Base-by-base conservation (phyloP, 2,113 vertebrate genomes). In the Scopus umbretta region DNA sequence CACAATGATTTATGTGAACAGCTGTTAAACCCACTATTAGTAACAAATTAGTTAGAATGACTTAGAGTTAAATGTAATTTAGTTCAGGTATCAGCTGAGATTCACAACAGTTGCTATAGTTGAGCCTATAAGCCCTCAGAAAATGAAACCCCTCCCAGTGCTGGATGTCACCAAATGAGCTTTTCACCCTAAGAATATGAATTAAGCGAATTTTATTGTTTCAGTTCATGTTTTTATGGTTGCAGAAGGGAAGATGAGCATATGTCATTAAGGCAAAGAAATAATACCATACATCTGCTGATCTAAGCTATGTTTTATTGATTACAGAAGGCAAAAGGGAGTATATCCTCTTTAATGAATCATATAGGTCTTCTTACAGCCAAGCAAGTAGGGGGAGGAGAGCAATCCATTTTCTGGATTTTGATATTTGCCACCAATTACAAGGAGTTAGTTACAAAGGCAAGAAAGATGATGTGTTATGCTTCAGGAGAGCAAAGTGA, bases 21-120 rank as follows among this genome's bases (percentile, higher is more conserved):
- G 65, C 61, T 92, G 67, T 78, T 94, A 94, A 97, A 89, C 6
- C 47, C 16, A 29, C 61, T 81, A 66, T 87, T 94, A 96, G 58
- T 65, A 95, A 81, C n/a, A 53, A 94, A 87, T 94, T 85, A 70
- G 49, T 81, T 85, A 25, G 22, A 83, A 53, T 88, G 11, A 90
- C 61, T 90, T 91, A 53, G 43, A 73, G 56, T 92, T 95, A 81
- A 78, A 78, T 66, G 25, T 76, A 83, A 93, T 63, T 73, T 86
- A 86, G 70, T 94, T 91, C 32, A 71, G 34, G 25, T 91, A 72
- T 95, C 43, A 87, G 61, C 47, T 75, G 68, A 84, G 68, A 80
- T 96, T 74, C 62, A 71, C 47, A 88, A 68, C 56, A 84, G 43
- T 92, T 96, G 32, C 40, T 61, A 3, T 42, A 86, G 19, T 59